These are phyloP conservation scores for Prunella himalayana DNA, from an alignment of 2,113 vertebrate genomes.

Conservation along the genomic window DNA sequence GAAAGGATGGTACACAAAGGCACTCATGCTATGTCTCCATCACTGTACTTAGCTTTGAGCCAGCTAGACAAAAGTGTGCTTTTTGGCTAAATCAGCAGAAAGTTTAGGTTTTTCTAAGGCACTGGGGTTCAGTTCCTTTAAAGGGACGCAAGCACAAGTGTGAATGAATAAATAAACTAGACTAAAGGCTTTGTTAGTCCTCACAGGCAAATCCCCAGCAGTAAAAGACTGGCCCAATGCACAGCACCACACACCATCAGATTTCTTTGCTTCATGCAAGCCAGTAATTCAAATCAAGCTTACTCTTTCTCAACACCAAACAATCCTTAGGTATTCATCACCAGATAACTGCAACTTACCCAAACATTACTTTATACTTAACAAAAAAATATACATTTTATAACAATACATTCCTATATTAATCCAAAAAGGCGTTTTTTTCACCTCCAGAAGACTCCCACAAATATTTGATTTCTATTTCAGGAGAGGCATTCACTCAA, in stretches of 20 bases:
- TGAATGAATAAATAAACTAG: neutral
- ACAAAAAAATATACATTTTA: neutral
- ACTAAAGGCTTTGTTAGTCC: neutral
- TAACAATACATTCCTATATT: neutral
- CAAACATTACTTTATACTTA: neutral
- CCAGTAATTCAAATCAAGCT: neutral
- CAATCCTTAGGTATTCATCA: neutral
- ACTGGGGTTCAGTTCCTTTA: neutral
- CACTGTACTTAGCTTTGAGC: neutral
- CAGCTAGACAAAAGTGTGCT: neutral
- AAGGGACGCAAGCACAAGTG: neutral
- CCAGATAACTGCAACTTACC: neutral
- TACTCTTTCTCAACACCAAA: neutral
- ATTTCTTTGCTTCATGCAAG: neutral
- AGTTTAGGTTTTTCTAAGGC: neutral
- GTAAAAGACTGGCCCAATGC: neutral
- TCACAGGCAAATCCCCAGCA: neutral
- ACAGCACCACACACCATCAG: neutral
- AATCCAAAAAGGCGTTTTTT: rapidly evolving
- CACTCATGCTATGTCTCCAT: neutral
- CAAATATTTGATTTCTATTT: neutral
- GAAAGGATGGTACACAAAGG: neutral
- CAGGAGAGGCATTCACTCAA: neutral
- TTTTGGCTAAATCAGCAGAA: neutral
- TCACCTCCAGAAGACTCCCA: neutral